Evolutionary conservation across 1,140 invertebrate genomes (phyloP), one percentile per base, ranked within the genome.

Genomic region (Matsumurasca onukii): DNA sequence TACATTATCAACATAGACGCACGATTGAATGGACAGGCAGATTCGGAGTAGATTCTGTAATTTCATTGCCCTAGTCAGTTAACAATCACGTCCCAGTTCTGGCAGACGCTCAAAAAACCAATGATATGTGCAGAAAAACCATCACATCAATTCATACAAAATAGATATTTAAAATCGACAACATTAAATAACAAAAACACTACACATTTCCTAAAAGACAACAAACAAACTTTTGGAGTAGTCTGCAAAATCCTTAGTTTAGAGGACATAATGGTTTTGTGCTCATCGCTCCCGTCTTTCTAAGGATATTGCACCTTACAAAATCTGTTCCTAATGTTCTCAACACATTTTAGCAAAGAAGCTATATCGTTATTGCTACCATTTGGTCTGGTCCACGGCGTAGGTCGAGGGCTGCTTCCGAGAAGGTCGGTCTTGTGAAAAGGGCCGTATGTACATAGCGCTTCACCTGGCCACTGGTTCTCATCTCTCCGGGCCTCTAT

Each of bases 81-180:
- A 59, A 59, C 55, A 59, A 59, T 27, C 25, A 27, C 55, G 55
- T 29, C 55, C n/a, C 25, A 27, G 25, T 59, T 22, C n/a, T 22
- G 20, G 49, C 12, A 12, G 55, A 59, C 55, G 25, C 17, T 17
- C n/a, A n/a, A 39, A 39, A 39, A 59, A 29, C 25, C 55, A 24
- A 59, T 59, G 55, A 59, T 59, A 59, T 59, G 55, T 59, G 55
- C 55, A 27, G 55, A 59, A 59, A n/a, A 59, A 59, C 55, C 55
- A 59, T 59, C 55, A 59, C 55, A 59, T 59, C 55, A 59, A 59
- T 59, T 59, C 55, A 59, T 59, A 59, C 30, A 59, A 59, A 59
- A 59, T 59, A 59, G 55, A 59, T 59, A 59, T 59, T 59, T 59
- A 59, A 59, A 59, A 59, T 59, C 55, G 55, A 59, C 55, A 59